A percentile compares a stretch with the other conserved stretches of the same genome.
Evolutionary conservation across 2,888 invertebrate genomes (phyloP).

Genomic region (Drosophila histrio): DNA sequence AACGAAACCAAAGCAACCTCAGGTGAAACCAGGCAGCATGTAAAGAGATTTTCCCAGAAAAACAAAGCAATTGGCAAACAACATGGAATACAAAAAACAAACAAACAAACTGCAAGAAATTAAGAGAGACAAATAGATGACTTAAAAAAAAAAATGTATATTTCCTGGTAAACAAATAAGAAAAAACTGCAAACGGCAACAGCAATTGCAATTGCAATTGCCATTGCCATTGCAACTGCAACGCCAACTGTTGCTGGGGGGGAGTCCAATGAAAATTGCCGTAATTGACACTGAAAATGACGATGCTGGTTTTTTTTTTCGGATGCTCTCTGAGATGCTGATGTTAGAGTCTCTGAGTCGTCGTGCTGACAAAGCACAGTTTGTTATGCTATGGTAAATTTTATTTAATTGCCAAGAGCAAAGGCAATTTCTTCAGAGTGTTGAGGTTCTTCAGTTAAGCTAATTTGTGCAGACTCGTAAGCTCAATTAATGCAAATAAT

Average conservation of each 20-base stretch:
- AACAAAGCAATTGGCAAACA: constrained; percentile 53
- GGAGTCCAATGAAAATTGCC: constrained; percentile 32
- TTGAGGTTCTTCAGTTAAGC: neutral
- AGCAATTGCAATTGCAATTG: constrained; percentile 10
- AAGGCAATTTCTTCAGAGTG: constrained; percentile 2
- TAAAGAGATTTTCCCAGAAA: constrained; percentile 46
- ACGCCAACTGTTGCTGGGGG: constrained; percentile 7
- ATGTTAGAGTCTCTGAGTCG: constrained; percentile 18
- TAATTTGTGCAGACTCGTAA: constrained; percentile 32
- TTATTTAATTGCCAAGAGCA: constrained; percentile 52
- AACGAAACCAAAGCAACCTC: constrained; percentile 12
- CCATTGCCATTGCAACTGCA: constrained; percentile 23
- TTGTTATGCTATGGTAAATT: constrained; percentile 33
- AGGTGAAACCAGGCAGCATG: constrained; percentile 18
- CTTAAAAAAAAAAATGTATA: constrained; percentile 24
- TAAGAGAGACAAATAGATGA: constrained; percentile 17
- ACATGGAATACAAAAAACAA: constrained; percentile 41
- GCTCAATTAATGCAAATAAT: constrained; percentile 69
- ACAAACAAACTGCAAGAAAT: constrained; percentile 8
- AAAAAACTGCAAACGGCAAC: constrained; percentile 7
- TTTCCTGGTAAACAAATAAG: constrained; percentile 56
- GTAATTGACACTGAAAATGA: constrained; percentile 68
- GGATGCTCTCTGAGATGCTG: constrained; percentile 13
- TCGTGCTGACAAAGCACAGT: constrained; percentile 56
- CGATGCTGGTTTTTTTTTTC: constrained; percentile 44